Percentiles rank a stretch among this genome's conserved stretches.
Evolutionary conservation across 1,140 invertebrate species (phyloP).

Genomic region (Apis dorsata): DNA sequence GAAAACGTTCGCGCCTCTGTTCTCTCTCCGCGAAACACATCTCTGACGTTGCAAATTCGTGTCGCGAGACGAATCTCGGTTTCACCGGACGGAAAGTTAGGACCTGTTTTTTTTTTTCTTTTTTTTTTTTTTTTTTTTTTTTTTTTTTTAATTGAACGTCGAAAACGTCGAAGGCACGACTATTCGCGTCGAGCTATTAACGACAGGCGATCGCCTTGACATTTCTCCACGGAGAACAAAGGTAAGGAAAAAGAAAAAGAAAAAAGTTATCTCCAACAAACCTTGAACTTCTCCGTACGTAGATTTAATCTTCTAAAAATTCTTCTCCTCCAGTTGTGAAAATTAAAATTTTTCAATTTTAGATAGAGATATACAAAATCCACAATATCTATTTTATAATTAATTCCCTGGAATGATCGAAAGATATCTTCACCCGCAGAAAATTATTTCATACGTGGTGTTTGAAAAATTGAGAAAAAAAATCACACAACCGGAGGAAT

Average conservation of each 20-base stretch:
- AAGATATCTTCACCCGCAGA: too few relatives aligned
- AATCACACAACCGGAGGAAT: not conserved
- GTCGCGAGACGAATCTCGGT: not conserved
- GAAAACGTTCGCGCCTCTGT: not conserved
- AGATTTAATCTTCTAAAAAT: too few relatives aligned
- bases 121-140: not conserved
- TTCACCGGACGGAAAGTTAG: too few relatives aligned
- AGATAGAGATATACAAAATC: too few relatives aligned
- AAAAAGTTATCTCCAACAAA: too few relatives aligned
- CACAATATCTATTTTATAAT: too few relatives aligned
- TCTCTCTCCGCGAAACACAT: not conserved
- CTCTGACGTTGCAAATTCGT: not conserved
- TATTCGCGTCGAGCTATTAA: conserved; percentile 21
- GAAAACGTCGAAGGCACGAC: not conserved
- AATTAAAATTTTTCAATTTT: not conserved
- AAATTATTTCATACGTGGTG: too few relatives aligned
- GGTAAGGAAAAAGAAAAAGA: too few relatives aligned
- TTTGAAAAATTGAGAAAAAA: not conserved
- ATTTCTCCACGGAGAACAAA: conserved; percentile 34
- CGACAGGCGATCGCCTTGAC: conserved; percentile 50
- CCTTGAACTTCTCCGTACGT: too few relatives aligned
- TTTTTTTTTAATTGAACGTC: conserved; percentile 2
- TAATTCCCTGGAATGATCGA: too few relatives aligned
- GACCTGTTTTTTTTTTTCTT: not conserved
- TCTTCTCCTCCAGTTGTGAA: too few relatives aligned